phyloP scores from a whole-genome alignment of 2,797 vertebrate species.

The Lacerta viridis region DNA sequence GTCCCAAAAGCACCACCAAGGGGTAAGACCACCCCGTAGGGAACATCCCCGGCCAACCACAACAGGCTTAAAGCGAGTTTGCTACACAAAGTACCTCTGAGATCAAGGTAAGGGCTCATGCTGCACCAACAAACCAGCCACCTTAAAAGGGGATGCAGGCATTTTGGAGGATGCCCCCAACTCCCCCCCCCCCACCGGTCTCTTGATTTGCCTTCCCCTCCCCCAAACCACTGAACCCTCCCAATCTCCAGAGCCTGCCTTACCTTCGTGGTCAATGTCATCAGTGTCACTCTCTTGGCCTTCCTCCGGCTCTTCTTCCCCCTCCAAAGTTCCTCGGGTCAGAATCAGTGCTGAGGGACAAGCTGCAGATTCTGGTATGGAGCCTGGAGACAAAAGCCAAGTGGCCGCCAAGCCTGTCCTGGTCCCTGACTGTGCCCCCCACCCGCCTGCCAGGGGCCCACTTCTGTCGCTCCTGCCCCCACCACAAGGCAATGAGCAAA shows the following conservation, averaged over 20 bases:
- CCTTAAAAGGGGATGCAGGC: background rate
- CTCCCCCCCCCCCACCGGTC: too few species aligned
- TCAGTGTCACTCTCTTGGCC: conserved; percentile 89
- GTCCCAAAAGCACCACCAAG: background rate
- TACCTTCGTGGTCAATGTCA: conserved; percentile 90
- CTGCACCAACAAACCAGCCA: background rate
- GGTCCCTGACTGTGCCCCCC: background rate
- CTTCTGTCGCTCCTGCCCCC: too few species aligned
- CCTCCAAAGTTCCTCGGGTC: conserved; percentile 86
- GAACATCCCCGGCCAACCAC: background rate
- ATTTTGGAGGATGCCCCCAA: background rate
- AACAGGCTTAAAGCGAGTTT: background rate
- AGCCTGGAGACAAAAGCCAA: conserved; percentile 60
- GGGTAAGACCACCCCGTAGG: background rate
- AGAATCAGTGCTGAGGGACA: conserved; percentile 94
- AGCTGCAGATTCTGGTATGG: conserved; percentile 67
- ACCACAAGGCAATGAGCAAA: background rate
- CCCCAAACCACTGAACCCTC: background rate
- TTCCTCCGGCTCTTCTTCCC: conserved; percentile 84
- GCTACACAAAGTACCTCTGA: background rate
- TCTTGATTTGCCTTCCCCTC: too few species aligned
- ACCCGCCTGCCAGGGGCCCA: too few species aligned
- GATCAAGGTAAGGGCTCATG: background rate
- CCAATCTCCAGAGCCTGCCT: conserved; percentile 46
- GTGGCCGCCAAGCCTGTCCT: background rate